Percentiles rank a stretch among this genome's conserved stretches.
phyloP scores from a whole-genome alignment of 2,113 vertebrate species.

The Prunella fulvescens region DNA sequence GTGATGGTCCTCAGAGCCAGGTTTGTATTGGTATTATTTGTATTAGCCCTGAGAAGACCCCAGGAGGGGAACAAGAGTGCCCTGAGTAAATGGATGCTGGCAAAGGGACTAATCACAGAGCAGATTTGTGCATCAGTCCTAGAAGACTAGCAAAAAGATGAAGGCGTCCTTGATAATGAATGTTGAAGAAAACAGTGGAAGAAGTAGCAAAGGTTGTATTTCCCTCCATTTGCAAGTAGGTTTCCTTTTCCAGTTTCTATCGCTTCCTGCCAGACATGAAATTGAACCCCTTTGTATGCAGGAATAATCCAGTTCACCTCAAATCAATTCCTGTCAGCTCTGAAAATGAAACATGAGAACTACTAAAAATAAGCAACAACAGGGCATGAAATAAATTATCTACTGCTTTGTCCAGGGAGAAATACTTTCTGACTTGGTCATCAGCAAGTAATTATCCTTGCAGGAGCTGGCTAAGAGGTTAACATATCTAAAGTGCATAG shows the following conservation, averaged over 20 bases:
- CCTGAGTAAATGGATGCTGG: neutral
- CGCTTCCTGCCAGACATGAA: neutral
- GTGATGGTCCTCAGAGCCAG: neutral
- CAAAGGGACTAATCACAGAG: neutral
- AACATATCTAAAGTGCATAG: neutral
- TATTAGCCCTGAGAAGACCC: neutral
- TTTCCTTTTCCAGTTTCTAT: neutral
- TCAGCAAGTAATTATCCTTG: neutral
- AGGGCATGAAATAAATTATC: constrained; percentile 16
- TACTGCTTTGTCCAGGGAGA: neutral
- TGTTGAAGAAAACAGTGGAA: neutral
- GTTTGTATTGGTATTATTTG: neutral
- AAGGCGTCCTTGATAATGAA: neutral
- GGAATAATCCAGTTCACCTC: neutral
- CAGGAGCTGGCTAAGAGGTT: neutral
- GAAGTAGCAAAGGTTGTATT: neutral
- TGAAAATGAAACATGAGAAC: constrained; percentile 7
- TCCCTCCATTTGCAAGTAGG: neutral
- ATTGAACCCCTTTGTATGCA: neutral
- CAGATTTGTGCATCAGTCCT: neutral
- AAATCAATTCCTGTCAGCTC: neutral
- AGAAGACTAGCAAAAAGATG: neutral
- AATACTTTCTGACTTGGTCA: constrained; percentile 17
- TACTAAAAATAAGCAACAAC: constrained; percentile 16
- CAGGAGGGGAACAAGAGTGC: neutral